Base-by-base conservation (phyloP, 2,113 vertebrate species). In the Siniperca knerii region DNA sequence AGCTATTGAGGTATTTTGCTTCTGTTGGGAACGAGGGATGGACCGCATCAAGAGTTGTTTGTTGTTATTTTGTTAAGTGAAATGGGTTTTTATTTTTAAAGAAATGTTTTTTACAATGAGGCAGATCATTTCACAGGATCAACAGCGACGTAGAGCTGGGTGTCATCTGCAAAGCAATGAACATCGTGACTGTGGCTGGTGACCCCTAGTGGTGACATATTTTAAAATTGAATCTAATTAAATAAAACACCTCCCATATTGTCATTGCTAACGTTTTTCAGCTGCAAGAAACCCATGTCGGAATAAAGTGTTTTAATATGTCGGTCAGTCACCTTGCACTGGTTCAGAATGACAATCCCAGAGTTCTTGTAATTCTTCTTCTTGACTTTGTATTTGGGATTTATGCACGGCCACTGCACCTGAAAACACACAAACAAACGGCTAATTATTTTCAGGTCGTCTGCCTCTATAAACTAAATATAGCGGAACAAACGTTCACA, bases 321-420 rank as follows among this genome's bases (percentile, higher is more conserved):
- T 33, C 6, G 0, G 16, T 40, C 7, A 18, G n/a, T 93, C 92
- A 99, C 98, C 97, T 99, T 99, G 95, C 98, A 99, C 86, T 96
- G 97, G 91, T 97, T 99, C 77, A 99, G 97, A 89, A 99, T 99
- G 66, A 99, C 96, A 0, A 98, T 97, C 92, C 98, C 98, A 9
- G 98, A 99, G 93, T 99, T 99, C 95, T 96, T 99, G 92, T 99
- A 99, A 67, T 97, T 98, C 95, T 99, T 99, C 96, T 99, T 99
- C 96, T 99, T 99, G 37, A 95, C 95, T 94, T 96, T 98, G 93
- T 99, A 99, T 88, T 99, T 99, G 62, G 97, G 97, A 79, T 99
- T 99, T 68, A 99, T 97, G 91, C 98, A 99, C 35, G 97, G 97
- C 98, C 98, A 99, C 87, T 99, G 98, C 46, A 99, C 97, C 98